These are phyloP conservation scores for Cisticola juncidis DNA, from an alignment of 2,113 vertebrate genomes.

Conservation along the genomic window DNA sequence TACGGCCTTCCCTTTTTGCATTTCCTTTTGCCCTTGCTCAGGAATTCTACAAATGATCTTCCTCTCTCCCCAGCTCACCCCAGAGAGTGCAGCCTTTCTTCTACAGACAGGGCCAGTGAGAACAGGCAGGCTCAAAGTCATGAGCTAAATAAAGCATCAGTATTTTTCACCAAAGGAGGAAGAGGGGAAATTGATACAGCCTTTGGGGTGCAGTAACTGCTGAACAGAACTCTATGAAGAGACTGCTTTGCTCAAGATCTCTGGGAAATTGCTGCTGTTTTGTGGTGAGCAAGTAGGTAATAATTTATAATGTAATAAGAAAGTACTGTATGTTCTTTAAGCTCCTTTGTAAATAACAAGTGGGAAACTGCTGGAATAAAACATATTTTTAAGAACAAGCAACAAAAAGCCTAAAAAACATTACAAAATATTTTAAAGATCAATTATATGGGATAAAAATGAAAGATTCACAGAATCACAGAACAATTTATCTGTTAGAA, in stretches of 20 bases:
- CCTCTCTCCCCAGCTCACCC: not conserved
- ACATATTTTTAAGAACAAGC: not conserved
- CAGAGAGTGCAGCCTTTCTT: not conserved
- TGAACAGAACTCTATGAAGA: not conserved
- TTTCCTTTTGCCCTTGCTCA: not conserved
- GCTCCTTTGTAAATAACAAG: not conserved
- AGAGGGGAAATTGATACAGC: not conserved
- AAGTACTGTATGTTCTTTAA: not conserved
- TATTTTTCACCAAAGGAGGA: not conserved
- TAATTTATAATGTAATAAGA: not conserved
- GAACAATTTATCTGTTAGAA: not conserved
- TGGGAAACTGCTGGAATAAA: not conserved
- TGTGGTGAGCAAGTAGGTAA: not conserved
- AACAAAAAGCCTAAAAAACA: rapidly evolving
- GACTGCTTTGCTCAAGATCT: not conserved
- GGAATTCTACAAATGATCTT: not conserved
- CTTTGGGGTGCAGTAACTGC: not conserved
- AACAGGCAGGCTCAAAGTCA: not conserved
- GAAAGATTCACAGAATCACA: not conserved
- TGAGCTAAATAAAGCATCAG: not conserved
- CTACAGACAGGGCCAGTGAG: not conserved
- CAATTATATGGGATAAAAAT: not conserved
- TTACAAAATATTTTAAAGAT: not conserved
- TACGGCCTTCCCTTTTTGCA: not conserved
- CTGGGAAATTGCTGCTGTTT: not conserved